These are phyloP conservation scores for Atopsyche davidsoni DNA, from an alignment of 1,140 invertebrate species.

Conservation along the genomic window DNA sequence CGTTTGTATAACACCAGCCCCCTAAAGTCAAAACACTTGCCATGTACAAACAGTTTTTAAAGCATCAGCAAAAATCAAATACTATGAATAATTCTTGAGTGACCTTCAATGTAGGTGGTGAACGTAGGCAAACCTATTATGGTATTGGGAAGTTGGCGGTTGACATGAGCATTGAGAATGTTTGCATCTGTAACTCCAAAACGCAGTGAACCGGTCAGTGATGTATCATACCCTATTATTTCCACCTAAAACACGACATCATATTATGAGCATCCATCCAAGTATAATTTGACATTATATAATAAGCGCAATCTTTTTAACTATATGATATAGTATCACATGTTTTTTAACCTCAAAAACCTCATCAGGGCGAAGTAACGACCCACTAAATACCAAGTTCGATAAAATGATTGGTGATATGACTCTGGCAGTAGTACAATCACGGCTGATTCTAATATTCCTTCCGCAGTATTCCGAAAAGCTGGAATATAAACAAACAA, in stretches of 20 bases:
- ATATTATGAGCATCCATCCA: background rate
- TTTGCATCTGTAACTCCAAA: constrained; percentile 72
- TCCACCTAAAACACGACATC: constrained; percentile 35
- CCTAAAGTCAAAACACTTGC: no score
- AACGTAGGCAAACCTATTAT: constrained; percentile 53
- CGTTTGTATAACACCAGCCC: no score
- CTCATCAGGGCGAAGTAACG: constrained; percentile 65
- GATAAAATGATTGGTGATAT: constrained; percentile 49
- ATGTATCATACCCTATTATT: constrained; percentile 41
- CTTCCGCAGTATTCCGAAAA: constrained; percentile 69
- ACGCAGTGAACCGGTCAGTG: constrained; percentile 69
- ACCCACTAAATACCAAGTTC: constrained; percentile 67
- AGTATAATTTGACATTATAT: no score
- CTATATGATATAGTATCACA: no score
- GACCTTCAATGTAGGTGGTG: constrained; percentile 62
- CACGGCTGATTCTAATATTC: constrained; percentile 63
- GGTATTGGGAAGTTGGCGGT: constrained; percentile 53
- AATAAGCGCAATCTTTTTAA: no score
- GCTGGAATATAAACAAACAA: no score
- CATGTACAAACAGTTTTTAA: no score
- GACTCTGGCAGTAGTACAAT: constrained; percentile 59
- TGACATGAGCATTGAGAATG: constrained; percentile 52
- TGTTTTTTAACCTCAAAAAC: constrained; percentile 67
- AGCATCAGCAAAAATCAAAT: no score
- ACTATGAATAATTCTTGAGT: constrained; percentile 17